Evolutionary conservation across 1,140 invertebrate genomes (phyloP), one percentile per base, ranked within the genome.

Genomic region (Steinernema feltiae): DNA sequence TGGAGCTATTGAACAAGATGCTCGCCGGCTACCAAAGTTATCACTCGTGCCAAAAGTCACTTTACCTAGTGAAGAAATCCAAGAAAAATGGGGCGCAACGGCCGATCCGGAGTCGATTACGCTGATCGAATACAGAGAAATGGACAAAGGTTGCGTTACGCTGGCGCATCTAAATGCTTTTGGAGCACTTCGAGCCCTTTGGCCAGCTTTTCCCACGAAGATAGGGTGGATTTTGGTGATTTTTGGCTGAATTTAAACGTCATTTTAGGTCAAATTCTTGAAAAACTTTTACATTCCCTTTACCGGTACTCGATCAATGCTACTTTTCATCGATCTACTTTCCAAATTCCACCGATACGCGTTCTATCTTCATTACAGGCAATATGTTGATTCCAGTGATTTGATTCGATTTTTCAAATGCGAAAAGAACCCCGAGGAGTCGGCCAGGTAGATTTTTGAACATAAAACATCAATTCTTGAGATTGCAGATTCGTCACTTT

Each of bases 371-470:
- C 53, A 63, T 27, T 63, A 63, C 53, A 15, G 24, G 24, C 53
- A 63, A 21, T 63, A 63, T 27, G 24, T 63, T 7, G 53, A 63
- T 21, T 17, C 53, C 15, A 63, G 53, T 17, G 24, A 63, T 21
- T 21, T 63, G 12, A 27, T 63, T 3, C 12, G 3, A 3, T 63
- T 72, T 12, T 74, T 74, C 21, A 29, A 73, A 30, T 27, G n/a
- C 21, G 76, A 73, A 21, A 69, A 74, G 30, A 71, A 77, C 27
- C 72, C 35, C 3, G 72, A 70, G 30, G 76, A 74, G 30, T 69
- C 74, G 63, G 41, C 71, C 32, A 74, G 24, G 53, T 63, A 21
- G 3, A 21, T 27, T 27, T 63, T 63, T 63, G 53, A 63, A 63
- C 12, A n/a, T n/a, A n/a, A n/a, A n/a, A 46, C 7, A 46, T 63